Base-by-base conservation (phyloP, 2,888 invertebrate species). In the Neoascia interrupta region DNA sequence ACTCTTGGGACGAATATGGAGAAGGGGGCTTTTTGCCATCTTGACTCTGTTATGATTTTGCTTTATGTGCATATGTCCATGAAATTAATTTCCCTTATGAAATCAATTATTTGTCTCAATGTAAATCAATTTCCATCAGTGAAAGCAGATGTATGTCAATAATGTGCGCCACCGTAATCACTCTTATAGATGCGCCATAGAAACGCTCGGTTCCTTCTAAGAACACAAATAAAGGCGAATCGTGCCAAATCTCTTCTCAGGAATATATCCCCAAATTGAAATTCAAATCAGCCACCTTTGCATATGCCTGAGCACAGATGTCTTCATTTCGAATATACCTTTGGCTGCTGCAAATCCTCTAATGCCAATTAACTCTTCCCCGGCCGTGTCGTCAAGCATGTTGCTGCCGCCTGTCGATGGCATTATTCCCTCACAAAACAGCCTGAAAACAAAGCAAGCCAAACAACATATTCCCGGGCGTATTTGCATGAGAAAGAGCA, bases 401-500 rank as follows among this genome's bases (percentile, higher is more conserved):
- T n/a, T n/a, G n/a, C n/a, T 18, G 34, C 34, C 1, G 18, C 21
- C 28, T 41, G 16, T 28, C 41, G 53, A 56, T 63, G 64, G 39
- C 58, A 53, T 58, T 43, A 45, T 58, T 73, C 18, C 23, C 36
- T 21, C 31, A 43, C 43, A 39, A 60, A 37, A 54, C 2, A 8
- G 8, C 8, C 43, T 23, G 15, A 28, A 69, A 49, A 41, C n/a
- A 8, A 51, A n/a, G n/a, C n/a, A n/a, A n/a, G n/a, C n/a, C 51
- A 60, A 41, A 64, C 37, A 64, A 13, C 63, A 54, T 54, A 63
- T 58, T 69, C 37, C 56, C 56, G 43, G 49, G 16, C 49, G 47
- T 45, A 76, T 76, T 76, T 76, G 58, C 76, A 76, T 76, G 64
- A 66, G 60, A 76, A 76, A 76, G 70, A 64, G 53, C 51, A 53